phyloP scores from a whole-genome alignment of 2,888 invertebrate genomes.

The Dicyrtoma fusca region DNA sequence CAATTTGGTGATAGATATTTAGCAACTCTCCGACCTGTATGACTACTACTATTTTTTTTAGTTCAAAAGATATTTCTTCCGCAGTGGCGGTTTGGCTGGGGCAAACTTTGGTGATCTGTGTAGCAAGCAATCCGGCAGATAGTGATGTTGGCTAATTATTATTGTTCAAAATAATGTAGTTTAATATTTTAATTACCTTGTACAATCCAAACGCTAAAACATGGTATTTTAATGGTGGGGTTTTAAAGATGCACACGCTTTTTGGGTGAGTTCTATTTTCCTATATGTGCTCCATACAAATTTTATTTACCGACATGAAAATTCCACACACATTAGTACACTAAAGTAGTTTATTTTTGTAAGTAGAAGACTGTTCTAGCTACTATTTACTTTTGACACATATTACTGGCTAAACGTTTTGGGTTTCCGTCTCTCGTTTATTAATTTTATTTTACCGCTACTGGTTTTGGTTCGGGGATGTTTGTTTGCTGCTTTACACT shows the following conservation, averaged over 20 bases:
- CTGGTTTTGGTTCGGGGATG: conserved; percentile 34
- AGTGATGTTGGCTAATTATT: conserved; percentile 35
- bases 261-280: conserved; percentile 51
- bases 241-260: conserved; percentile 47
- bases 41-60: conserved; percentile 22
- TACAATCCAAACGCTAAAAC: conserved; percentile 25
- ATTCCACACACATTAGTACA: conserved; percentile 11
- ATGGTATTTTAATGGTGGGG: conserved; percentile 46
- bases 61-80: conserved; percentile 28
- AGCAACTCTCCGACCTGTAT: conserved; percentile 21
- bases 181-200: conserved; percentile 6
- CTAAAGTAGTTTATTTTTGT: conserved; percentile 23
- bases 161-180: conserved; percentile 34
- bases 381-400: conserved; percentile 24
- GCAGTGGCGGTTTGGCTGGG: conserved; percentile 33
- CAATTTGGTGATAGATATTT: conserved; percentile 12
- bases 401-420: conserved; percentile 48
- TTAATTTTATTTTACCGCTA: conserved; percentile 30
- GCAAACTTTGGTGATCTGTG: conserved; percentile 21
- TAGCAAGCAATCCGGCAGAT: conserved; percentile 32
- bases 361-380: conserved; percentile 31
- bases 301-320: conserved; percentile 9
- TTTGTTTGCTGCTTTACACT: conserved; percentile 12
- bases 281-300: conserved; percentile 29
- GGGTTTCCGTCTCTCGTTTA: conserved; percentile 42